Evolutionary conservation across 2,888 invertebrate genomes (phyloP).

Genomic region (Cataglyphis altisquamis): DNA sequence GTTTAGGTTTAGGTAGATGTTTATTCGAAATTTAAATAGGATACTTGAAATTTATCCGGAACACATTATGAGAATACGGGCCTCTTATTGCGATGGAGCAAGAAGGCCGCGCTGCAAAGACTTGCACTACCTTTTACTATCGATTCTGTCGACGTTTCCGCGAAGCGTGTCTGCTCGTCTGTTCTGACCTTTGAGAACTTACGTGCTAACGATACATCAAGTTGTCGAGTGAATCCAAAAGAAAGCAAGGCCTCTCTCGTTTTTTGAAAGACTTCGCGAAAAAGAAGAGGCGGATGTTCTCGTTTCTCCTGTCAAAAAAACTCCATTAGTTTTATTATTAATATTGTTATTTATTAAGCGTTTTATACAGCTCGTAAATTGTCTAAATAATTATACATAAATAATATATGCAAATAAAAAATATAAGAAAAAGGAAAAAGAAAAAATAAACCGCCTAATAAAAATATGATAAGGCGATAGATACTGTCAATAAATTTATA

Average conservation of each 20-base stretch:
- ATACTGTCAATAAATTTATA: not conserved
- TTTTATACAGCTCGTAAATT: not conserved
- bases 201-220: slow-evolving; percentile 54
- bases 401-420: not conserved
- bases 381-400: not conserved
- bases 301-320: not conserved
- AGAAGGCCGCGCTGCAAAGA: slow-evolving; percentile 33
- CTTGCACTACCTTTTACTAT: slow-evolving; percentile 46
- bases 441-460: not conserved
- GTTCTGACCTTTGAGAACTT: slow-evolving; percentile 59
- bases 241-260: slow-evolving; percentile 29
- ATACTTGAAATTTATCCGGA: not conserved
- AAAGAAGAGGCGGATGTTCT: not conserved
- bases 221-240: slow-evolving; percentile 32
- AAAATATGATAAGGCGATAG: not conserved
- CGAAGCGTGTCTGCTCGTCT: slow-evolving; percentile 57
- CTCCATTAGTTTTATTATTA: not conserved
- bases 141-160: slow-evolving; percentile 59
- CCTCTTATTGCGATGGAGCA: slow-evolving; percentile 30
- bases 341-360: not conserved
- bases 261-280: slow-evolving; percentile 33
- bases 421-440: not conserved
- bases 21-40: not conserved
- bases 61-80: not conserved
- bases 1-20: not conserved